Conservation (phyloP, 64 coral and sea anemone species). For the Montipora efflorescens region DNA sequence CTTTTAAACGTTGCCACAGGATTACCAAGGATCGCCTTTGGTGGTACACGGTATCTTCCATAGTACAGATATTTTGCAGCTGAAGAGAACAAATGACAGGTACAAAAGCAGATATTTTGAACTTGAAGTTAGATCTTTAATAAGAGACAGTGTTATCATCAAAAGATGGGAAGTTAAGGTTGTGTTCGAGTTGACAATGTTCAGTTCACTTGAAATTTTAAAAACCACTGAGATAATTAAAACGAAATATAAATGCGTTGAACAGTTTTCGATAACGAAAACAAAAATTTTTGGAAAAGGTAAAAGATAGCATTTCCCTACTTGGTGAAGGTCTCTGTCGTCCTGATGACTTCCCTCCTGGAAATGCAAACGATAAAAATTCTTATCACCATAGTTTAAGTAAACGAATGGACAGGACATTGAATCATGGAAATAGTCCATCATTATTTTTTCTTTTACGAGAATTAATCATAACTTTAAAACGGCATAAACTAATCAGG, state of each 20-base stretch:
- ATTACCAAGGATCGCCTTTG: not conserved
- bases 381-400: too few species aligned
- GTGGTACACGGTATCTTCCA: constrained; percentile 10
- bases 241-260: too few species aligned
- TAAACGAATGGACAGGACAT: too few species aligned
- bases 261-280: too few species aligned
- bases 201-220: too few species aligned
- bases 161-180: not conserved
- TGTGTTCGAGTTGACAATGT: too few species aligned
- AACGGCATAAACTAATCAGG: too few species aligned
- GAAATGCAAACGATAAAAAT: not conserved
- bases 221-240: too few species aligned
- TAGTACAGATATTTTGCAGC: constrained; percentile 8
- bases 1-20: not conserved
- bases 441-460: too few species aligned
- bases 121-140: not conserved
- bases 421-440: too few species aligned
- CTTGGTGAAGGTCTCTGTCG: constrained; percentile 1
- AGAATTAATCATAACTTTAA: too few species aligned
- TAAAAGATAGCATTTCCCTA: not conserved
- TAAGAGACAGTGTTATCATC: not conserved
- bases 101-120: not conserved
- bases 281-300: too few species aligned
- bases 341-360: not conserved
- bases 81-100: not conserved